These are phyloP conservation scores for Heloderma charlesbogerti DNA, from an alignment of 2,113 vertebrate genomes.

Conservation along the genomic window DNA sequence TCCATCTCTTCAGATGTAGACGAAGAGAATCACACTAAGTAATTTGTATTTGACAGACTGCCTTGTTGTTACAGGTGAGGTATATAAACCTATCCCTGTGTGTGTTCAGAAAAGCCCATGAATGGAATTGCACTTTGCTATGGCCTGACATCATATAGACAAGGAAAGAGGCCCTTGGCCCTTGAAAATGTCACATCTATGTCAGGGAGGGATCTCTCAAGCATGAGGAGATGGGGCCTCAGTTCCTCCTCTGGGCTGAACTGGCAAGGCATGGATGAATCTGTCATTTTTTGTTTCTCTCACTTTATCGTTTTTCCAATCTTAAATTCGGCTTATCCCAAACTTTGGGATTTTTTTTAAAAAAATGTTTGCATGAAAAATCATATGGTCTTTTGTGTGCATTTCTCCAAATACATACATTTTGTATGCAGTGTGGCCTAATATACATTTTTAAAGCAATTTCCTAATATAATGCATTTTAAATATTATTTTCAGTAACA, in stretches of 20 bases:
- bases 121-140: conserved; percentile 21
- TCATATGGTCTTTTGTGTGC: too few species aligned
- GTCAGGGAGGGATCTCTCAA: conserved; percentile 14
- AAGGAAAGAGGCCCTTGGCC: not conserved
- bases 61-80: conserved; percentile 43
- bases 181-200: not conserved
- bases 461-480: too few species aligned
- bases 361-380: too few species aligned
- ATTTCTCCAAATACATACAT: too few species aligned
- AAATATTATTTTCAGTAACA: too few species aligned
- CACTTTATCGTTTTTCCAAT: too few species aligned
- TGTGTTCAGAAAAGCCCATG: conserved; percentile 1
- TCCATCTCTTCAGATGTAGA: conserved; percentile 49
- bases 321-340: too few species aligned
- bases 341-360: too few species aligned
- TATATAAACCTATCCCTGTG: conserved; percentile 44
- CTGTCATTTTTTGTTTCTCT: too few species aligned
- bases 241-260: rapidly evolving
- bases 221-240: not conserved
- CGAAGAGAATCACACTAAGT: conserved; percentile 47
- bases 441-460: too few species aligned
- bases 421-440: too few species aligned
- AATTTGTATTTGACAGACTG: conserved; percentile 68
- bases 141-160: not conserved
- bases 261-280: not conserved